phyloP scores from a whole-genome alignment of 2,888 invertebrate species.

The Rhimphoctona megacephalus region DNA sequence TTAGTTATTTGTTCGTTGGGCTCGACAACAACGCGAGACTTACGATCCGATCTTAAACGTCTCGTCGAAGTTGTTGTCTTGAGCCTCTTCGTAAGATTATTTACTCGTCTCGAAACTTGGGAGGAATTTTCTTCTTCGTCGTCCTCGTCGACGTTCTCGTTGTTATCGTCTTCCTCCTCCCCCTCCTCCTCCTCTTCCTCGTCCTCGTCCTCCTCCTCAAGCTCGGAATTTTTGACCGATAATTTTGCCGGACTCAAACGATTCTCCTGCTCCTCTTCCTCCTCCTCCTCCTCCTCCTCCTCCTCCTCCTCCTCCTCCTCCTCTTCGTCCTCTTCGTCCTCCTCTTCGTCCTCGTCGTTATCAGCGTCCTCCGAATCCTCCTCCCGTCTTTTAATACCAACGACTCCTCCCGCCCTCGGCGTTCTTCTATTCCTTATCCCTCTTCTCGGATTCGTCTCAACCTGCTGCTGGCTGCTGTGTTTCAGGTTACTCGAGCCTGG shows the following conservation, averaged over 20 bases:
- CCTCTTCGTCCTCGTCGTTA: slow-evolving; percentile 39
- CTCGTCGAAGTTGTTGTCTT: slow-evolving; percentile 75
- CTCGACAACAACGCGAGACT: slow-evolving; percentile 43
- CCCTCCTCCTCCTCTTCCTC: slow-evolving; percentile 63
- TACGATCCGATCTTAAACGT: slow-evolving; percentile 75
- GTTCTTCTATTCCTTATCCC: slow-evolving; percentile 69
- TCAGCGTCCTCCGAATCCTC: slow-evolving; percentile 40
- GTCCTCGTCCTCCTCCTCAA: slow-evolving; percentile 62
- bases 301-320: slow-evolving; percentile 29
- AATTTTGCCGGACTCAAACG: slow-evolving; percentile 55
- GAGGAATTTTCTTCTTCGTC: slow-evolving; percentile 64
- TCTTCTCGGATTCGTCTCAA: slow-evolving; percentile 74
- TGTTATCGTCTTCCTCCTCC: slow-evolving; percentile 38
- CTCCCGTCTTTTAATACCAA: slow-evolving; percentile 56
- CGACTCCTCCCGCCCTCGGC: slow-evolving; percentile 44
- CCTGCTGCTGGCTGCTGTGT: slow-evolving; percentile 27
- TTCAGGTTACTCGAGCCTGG: slow-evolving; percentile 74
- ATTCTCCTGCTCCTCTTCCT: slow-evolving; percentile 43
- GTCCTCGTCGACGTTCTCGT: neutral
- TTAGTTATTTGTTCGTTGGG: slow-evolving; percentile 39
- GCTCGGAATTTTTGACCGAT: slow-evolving; percentile 54
- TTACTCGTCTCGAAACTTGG: slow-evolving; percentile 44
- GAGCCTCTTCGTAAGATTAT: slow-evolving; percentile 77
- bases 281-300: neutral
- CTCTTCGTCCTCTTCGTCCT: slow-evolving; percentile 18